Evolutionary conservation across 2,888 invertebrate genomes (phyloP).

Genomic region (Heliconius charithonia): DNA sequence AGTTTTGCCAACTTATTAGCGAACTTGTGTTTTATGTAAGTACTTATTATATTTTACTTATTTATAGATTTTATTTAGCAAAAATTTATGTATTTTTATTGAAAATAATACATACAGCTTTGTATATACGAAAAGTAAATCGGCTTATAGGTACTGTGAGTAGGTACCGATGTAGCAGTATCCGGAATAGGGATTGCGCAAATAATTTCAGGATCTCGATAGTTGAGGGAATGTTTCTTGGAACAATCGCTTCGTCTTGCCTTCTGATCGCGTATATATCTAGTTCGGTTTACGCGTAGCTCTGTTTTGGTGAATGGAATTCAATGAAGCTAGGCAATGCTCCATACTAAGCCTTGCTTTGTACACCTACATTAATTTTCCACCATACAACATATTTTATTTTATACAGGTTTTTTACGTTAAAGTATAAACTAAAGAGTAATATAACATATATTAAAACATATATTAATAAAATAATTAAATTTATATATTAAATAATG

Average conservation of each 20-base stretch:
- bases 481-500: too few relatives aligned
- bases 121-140: neutral
- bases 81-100: neutral
- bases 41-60: neutral
- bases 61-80: neutral
- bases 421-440: too few relatives aligned
- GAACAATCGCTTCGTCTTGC: constrained; percentile 19
- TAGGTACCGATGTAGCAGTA: neutral
- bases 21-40: neutral
- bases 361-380: too few relatives aligned
- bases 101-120: neutral
- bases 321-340: neutral
- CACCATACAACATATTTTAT: too few relatives aligned
- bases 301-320: constrained; percentile 11
- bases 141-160: neutral
- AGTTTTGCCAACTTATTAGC: neutral
- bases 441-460: too few relatives aligned
- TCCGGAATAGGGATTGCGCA: constrained; percentile 8
- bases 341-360: neutral
- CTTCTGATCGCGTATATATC: constrained; percentile 12
- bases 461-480: too few relatives aligned
- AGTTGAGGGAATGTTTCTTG: constrained; percentile 11
- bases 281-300: neutral
- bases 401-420: too few relatives aligned
- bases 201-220: constrained; percentile 24